Conservation (phyloP, 2,113 vertebrate species). For the Halcyon senegalensis region DNA sequence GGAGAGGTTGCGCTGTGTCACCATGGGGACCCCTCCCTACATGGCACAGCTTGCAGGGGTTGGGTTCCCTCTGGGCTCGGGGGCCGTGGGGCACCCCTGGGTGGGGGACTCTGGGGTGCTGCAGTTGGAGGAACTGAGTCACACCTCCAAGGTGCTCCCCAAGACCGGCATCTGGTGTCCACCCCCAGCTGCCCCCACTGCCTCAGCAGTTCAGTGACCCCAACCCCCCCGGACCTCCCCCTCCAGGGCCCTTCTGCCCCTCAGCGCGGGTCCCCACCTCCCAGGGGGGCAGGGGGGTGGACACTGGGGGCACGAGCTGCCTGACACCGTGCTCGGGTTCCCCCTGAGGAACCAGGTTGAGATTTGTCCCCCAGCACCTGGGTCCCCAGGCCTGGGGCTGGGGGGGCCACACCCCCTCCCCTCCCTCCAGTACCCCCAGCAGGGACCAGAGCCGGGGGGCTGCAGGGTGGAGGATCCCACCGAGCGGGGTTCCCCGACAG, state of each 20-base stretch:
- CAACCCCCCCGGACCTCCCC: too few species aligned
- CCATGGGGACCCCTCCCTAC: too few species aligned
- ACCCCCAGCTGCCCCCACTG: not conserved
- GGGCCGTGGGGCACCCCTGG: not conserved
- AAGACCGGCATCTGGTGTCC: too few species aligned
- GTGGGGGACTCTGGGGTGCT: not conserved
- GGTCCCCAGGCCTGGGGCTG: not conserved
- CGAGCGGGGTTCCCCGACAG: not conserved
- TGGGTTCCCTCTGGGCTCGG: not conserved
- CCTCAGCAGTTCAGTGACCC: not conserved
- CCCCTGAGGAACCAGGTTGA: accelerated
- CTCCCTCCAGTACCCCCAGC: not conserved
- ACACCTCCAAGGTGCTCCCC: not conserved
- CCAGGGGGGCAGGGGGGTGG: too few species aligned
- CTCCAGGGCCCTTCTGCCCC: not conserved
- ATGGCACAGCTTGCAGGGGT: too few species aligned
- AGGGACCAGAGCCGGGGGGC: not conserved
- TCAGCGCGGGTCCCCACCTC: too few species aligned
- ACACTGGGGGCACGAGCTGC: accelerated
- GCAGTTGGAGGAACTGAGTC: too few species aligned
- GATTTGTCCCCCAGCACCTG: not conserved
- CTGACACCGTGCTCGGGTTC: accelerated
- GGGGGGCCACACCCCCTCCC: too few species aligned
- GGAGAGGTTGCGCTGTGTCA: accelerated
- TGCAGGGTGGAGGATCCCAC: not conserved